Conservation (phyloP, 1,140 invertebrate genomes). For the Pristionchus pacificus region DNA sequence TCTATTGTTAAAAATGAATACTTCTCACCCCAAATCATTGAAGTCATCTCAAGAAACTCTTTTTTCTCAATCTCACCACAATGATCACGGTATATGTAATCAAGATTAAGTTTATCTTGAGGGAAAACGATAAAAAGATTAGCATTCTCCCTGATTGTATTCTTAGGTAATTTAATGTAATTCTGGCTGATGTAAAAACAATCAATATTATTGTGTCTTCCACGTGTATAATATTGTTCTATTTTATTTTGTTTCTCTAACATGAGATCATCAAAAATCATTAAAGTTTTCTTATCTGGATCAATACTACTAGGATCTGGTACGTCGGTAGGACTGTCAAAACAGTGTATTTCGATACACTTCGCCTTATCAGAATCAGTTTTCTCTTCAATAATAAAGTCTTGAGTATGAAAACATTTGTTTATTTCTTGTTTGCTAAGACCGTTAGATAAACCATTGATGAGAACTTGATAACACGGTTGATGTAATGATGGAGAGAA, state of each 20-base stretch:
- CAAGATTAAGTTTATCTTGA: slow-evolving; percentile 33
- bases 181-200: too few species aligned
- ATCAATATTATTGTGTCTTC: too few species aligned
- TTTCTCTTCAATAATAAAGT: slow-evolving; percentile 32
- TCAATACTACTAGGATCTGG: too few species aligned
- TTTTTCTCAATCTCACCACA: slow-evolving; percentile 25
- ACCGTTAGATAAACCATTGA: slow-evolving; percentile 35
- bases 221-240: too few species aligned
- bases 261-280: too few species aligned
- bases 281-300: too few species aligned
- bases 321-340: slow-evolving; percentile 26
- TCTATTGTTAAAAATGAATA: slow-evolving; percentile 38
- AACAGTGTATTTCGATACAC: slow-evolving; percentile 31
- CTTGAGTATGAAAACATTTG: slow-evolving; percentile 37
- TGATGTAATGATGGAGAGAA: slow-evolving; percentile 37
- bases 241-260: too few species aligned
- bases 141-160: slow-evolving; percentile 42
- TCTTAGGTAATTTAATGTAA: too few species aligned
- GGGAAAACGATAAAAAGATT: slow-evolving; percentile 38
- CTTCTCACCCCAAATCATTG: slow-evolving; percentile 15
- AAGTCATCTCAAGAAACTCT: slow-evolving; percentile 29
- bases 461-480: slow-evolving; percentile 38
- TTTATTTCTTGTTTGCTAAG: slow-evolving; percentile 36
- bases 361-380: slow-evolving; percentile 15
- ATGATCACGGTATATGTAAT: slow-evolving; percentile 36